Conservation (phyloP, 2,113 vertebrate genomes). For the Petroica traversi region DNA sequence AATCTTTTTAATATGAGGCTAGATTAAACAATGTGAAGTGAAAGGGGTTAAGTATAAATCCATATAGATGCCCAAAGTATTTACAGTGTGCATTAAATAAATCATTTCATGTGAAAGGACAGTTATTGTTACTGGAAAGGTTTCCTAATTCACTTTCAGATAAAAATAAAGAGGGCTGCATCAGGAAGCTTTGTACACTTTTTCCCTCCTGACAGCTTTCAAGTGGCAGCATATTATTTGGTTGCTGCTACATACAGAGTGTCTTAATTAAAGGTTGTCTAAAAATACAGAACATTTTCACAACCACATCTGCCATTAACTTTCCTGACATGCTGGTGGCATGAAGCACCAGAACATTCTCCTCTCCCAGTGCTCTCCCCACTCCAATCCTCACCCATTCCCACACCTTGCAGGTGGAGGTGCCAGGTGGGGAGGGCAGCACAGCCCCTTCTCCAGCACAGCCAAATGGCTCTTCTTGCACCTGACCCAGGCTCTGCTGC, state of each 20-base stretch:
- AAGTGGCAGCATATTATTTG: conserved; percentile 84
- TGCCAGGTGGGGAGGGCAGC: background rate
- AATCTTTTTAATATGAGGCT: conserved; percentile 45
- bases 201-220: conserved; percentile 78
- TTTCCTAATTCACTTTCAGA: conserved; percentile 72
- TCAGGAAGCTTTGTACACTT: conserved; percentile 76
- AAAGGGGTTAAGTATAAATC: conserved; percentile 60
- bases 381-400: background rate
- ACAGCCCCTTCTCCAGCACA: background rate
- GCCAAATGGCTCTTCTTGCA: background rate
- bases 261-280: conserved; percentile 86
- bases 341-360: conserved; percentile 60
- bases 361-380: background rate
- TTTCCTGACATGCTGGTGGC: conserved; percentile 69
- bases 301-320: conserved; percentile 81
- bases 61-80: conserved; percentile 39
- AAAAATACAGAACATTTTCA: conserved; percentile 78
- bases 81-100: conserved; percentile 56
- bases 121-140: conserved; percentile 63
- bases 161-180: conserved; percentile 78
- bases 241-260: conserved; percentile 74
- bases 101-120: conserved; percentile 62
- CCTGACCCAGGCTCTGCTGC: background rate
- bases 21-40: conserved; percentile 52
- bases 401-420: background rate